Base-by-base conservation (phyloP, 2,113 vertebrate genomes). In the Malurus alboscapulatus region DNA sequence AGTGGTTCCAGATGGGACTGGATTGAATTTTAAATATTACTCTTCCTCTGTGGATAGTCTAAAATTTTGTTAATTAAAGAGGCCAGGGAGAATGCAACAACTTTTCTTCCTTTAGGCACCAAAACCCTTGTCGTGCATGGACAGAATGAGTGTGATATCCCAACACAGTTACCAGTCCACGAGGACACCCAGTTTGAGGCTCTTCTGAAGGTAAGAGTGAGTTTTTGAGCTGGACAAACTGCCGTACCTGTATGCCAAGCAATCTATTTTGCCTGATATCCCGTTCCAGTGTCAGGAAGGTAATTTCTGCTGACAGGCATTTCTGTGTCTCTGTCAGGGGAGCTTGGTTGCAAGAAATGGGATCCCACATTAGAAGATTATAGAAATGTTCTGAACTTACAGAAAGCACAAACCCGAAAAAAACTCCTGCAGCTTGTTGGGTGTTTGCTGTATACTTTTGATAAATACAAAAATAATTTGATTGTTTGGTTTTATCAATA, bases 131-230 rank as follows among this genome's bases (percentile, higher is more conserved):
- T 99, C 2, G 99, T 99, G 69, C 99, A 99, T 3, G 99, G 99
- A 13, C 99, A 99, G 98, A 99, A 99, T 63, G 99, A 99, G 42
- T 99, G 99, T 97, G 99, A 99, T 90, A 99, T 99, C 84, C 99
- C 99, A 62, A 99, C 99, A 2, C 99, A 99, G 97, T 96, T 99
- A 47, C 99, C 99, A 47, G 99, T 99, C n/a, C 99, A 99, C 4
- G 99, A 99, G 95, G 99, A 99, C 95, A 99, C 99, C 47, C 99
- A 99, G 79, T 99, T 99, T 97, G 99, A 99, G 96, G 99, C 99
- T 42, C 97, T 99, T 58, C 97, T 99, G 62, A 99, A 99, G 98
- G 99, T 99, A 94, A 18, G 83, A 85, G 47, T 69, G 44, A n/a
- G 55, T 19, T 83, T 92, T 77, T 75, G 42, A 74, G 68, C 18